These are phyloP conservation scores for Cylas formicarius DNA, from an alignment of 1,140 invertebrate species.

Conservation along the genomic window DNA sequence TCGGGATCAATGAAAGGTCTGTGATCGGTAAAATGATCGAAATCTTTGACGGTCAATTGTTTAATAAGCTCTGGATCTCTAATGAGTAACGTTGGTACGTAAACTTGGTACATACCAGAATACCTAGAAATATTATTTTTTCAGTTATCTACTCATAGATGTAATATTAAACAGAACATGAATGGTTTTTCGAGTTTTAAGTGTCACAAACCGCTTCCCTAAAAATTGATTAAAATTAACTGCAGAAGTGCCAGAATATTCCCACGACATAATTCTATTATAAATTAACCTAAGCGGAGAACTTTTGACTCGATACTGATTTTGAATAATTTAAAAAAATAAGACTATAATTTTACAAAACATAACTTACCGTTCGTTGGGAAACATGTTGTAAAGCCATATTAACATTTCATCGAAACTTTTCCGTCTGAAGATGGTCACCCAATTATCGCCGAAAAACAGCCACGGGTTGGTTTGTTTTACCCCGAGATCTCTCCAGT, in stretches of 20 bases:
- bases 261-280: not conserved
- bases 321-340: too few species aligned
- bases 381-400: conserved; percentile 21
- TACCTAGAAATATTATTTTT: conserved; percentile 37
- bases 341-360: too few species aligned
- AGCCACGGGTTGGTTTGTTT: conserved; percentile 14
- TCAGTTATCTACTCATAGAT: not conserved
- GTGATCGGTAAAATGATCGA: conserved; percentile 42
- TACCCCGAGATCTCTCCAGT: conserved; percentile 15
- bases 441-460: conserved; percentile 12
- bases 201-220: too few species aligned
- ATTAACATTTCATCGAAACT: conserved; percentile 10
- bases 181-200: not conserved
- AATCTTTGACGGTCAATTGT: conserved; percentile 39
- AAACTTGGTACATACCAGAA: conserved; percentile 46
- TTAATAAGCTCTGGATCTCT: conserved; percentile 49
- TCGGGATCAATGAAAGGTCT: conserved; percentile 34
- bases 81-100: conserved; percentile 46
- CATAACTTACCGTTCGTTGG: conserved; percentile 24
- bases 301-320: too few species aligned
- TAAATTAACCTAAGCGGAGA: not conserved
- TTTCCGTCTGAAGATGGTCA: conserved; percentile 11
- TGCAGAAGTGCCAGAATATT: too few species aligned
- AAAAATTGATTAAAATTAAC: too few species aligned
- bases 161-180: not conserved